These are phyloP conservation scores for Melolontha melolontha DNA, from an alignment of 2,888 invertebrate genomes.

Conservation along the genomic window DNA sequence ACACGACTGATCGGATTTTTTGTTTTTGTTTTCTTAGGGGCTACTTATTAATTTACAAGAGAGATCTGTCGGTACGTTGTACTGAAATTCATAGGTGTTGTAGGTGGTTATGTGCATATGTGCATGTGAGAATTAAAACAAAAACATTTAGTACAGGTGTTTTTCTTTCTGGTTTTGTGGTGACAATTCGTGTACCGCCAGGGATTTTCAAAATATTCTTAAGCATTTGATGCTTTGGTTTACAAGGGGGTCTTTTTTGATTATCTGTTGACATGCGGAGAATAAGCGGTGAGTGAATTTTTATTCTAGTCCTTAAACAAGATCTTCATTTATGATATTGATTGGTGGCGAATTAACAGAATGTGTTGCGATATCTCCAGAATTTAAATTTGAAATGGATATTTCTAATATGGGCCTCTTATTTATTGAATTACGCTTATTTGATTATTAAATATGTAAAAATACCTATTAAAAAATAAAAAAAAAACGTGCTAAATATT, in stretches of 20 bases:
- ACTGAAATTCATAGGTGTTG: constrained; percentile 15
- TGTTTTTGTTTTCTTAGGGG: background rate
- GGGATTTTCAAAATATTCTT: constrained; percentile 13
- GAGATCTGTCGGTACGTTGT: constrained; percentile 10
- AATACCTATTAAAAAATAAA: no score
- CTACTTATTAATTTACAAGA: background rate
- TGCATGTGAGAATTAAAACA: constrained; percentile 15
- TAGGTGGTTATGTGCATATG: constrained; percentile 34
- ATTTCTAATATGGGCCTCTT: no score
- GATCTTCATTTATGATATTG: background rate
- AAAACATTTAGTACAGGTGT: constrained; percentile 6
- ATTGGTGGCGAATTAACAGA: no score
- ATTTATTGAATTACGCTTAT: no score
- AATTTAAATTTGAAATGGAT: no score
- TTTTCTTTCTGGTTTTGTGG: constrained; percentile 7
- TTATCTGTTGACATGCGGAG: constrained; percentile 47
- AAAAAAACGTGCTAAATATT: no score
- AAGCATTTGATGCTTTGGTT: constrained; percentile 9
- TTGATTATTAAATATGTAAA: no score
- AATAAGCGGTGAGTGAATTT: constrained; percentile 50
- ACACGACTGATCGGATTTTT: constrained; percentile 8
- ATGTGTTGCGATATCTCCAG: no score
- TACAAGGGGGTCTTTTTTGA: constrained; percentile 10
- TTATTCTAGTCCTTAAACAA: background rate
- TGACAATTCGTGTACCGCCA: constrained; percentile 21